Conservation (phyloP, 35 echinoderm and acorn worm genomes). For the Ptychodera flava region DNA sequence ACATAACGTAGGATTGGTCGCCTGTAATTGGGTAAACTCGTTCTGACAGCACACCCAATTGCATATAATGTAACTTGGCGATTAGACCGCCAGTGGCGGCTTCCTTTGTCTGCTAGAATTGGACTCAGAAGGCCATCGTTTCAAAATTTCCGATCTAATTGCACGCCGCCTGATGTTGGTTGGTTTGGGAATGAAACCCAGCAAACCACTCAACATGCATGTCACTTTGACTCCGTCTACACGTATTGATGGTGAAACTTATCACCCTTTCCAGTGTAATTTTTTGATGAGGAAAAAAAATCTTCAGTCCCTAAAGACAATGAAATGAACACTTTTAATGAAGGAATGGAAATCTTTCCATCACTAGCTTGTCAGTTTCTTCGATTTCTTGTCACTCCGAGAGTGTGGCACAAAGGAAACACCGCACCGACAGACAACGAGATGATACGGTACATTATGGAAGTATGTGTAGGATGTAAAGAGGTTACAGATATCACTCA, state of each 20-base stretch:
- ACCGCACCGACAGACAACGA: neutral
- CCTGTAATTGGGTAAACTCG: neutral
- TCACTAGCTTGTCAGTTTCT: neutral
- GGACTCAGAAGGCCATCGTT: neutral
- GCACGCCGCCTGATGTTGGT: neutral
- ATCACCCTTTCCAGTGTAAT: neutral
- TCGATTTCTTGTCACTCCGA: neutral
- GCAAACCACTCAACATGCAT: neutral
- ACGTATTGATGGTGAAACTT: neutral
- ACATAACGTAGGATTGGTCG: neutral
- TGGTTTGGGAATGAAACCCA: neutral
- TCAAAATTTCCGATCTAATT: neutral
- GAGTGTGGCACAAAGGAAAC: neutral
- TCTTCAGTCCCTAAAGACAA: neutral
- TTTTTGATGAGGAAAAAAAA: neutral
- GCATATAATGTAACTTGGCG: neutral
- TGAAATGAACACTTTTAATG: neutral
- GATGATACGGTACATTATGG: neutral
- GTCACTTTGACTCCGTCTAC: neutral
- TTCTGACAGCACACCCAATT: neutral
- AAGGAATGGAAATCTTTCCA: neutral
- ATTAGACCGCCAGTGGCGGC: neutral
- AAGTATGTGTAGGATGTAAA: no score
- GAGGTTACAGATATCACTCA: no score
- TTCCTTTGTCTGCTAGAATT: neutral